phyloP scores from a whole-genome alignment of 2,888 invertebrate species.

The Campoplex nolae region DNA sequence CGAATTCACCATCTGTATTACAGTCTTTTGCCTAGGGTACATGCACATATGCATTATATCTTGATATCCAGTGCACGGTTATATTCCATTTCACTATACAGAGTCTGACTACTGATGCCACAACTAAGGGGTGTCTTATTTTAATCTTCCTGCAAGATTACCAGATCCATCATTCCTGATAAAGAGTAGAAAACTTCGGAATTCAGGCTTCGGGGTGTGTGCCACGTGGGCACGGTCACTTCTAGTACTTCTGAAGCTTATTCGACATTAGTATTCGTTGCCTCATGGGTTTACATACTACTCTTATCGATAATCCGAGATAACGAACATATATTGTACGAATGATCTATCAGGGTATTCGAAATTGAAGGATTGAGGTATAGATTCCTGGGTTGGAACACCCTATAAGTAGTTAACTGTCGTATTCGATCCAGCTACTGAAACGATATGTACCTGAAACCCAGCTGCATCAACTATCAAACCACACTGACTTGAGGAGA shows the following conservation, averaged over 20 bases:
- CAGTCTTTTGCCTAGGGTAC: constrained; percentile 30
- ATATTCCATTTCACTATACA: constrained; percentile 3
- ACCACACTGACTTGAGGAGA: constrained; percentile 31
- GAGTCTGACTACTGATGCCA: not conserved
- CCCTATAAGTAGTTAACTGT: constrained; percentile 1
- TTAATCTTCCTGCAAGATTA: constrained; percentile 19
- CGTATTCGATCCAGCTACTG: no score
- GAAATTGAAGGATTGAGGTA: not conserved
- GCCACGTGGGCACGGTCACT: not conserved
- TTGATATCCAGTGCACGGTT: constrained; percentile 1
- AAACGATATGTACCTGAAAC: constrained; percentile 73
- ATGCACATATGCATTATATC: constrained; percentile 20
- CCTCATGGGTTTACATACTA: not conserved
- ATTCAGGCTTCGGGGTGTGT: not conserved
- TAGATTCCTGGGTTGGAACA: not conserved
- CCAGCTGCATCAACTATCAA: constrained; percentile 76
- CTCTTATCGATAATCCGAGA: not conserved
- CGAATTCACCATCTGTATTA: constrained; percentile 41
- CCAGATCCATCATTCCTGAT: constrained; percentile 17
- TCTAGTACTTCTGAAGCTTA: not conserved
- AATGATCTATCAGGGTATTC: not conserved
- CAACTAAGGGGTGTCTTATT: constrained; percentile 13
- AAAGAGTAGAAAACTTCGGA: not conserved
- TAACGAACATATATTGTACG: not conserved
- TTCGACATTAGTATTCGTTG: not conserved